Evolutionary conservation across 2,113 vertebrate species (phyloP).

Genomic region (Pedionomus torquatus): DNA sequence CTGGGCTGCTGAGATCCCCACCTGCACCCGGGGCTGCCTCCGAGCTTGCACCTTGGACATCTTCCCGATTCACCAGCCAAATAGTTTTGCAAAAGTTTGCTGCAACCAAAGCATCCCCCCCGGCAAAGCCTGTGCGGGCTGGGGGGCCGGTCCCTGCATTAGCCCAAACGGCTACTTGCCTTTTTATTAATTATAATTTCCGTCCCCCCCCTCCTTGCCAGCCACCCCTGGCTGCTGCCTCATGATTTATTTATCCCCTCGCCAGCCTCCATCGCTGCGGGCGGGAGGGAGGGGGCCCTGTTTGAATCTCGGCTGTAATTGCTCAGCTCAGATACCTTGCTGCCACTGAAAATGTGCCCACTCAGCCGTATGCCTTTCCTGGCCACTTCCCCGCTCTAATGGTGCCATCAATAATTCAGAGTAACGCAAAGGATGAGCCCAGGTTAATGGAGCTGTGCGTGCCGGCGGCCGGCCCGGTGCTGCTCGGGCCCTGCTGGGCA

Average conservation of each 20-base stretch:
- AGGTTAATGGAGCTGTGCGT: slow-evolving; percentile 27
- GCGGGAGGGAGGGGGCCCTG: not conserved
- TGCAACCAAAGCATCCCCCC: too few species aligned
- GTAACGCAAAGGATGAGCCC: slow-evolving; percentile 15
- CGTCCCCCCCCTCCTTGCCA: too few species aligned
- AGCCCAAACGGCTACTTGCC: not conserved
- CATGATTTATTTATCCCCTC: slow-evolving; percentile 33
- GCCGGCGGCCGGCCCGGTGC: not conserved
- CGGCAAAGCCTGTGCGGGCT: rapidly evolving
- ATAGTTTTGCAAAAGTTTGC: too few species aligned
- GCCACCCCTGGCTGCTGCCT: not conserved
- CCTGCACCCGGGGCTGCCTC: too few species aligned
- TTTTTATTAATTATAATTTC: not conserved
- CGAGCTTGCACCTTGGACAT: too few species aligned
- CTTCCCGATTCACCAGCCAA: too few species aligned
- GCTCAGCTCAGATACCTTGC: slow-evolving; percentile 16
- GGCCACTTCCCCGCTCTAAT: slow-evolving; percentile 61
- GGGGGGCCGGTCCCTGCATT: rapidly evolving
- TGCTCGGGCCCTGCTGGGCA: not conserved
- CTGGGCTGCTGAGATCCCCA: too few species aligned
- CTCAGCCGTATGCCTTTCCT: slow-evolving; percentile 37
- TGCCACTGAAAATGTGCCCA: slow-evolving; percentile 45
- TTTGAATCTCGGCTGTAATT: not conserved
- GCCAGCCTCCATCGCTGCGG: too few species aligned
- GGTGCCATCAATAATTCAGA: slow-evolving; percentile 69